Evolutionary conservation across 2,888 invertebrate species (phyloP).

Genomic region (Acrobasis repandana): DNA sequence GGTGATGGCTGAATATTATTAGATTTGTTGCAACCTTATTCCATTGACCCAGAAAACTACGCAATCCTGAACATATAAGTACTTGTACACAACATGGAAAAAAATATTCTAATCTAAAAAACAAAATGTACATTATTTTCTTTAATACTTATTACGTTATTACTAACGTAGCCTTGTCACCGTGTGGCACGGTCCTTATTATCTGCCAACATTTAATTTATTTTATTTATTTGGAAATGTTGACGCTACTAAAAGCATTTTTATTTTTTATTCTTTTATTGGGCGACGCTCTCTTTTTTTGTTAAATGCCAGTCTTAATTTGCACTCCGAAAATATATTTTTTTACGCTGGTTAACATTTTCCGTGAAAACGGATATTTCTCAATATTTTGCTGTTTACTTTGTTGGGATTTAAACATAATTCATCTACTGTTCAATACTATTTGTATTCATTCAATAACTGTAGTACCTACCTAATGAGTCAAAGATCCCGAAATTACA

Average conservation of each 20-base stretch:
- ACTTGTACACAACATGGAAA: no score
- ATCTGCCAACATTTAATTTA: not conserved
- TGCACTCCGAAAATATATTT: not conserved
- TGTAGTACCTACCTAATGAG: no score
- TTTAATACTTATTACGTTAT: no score
- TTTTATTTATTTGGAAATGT: not conserved
- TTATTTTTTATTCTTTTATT: constrained; percentile 15
- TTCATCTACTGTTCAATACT: no score
- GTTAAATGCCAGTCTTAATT: constrained; percentile 10
- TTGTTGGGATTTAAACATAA: not conserved
- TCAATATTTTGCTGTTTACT: not conserved
- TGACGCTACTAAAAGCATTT: not conserved
- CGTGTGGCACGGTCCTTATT: not conserved
- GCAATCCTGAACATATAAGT: no score
- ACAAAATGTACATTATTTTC: no score
- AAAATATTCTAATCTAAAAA: no score
- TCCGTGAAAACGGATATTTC: not conserved
- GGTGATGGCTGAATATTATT: no score
- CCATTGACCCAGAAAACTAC: no score
- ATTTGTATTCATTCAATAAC: no score
- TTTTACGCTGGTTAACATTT: not conserved
- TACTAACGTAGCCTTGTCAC: not conserved
- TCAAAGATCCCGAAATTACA: no score
- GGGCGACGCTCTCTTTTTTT: not conserved
- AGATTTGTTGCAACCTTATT: no score